These are phyloP conservation scores for Somateria mollissima DNA, from an alignment of 2,797 vertebrate genomes.

Conservation along the genomic window DNA sequence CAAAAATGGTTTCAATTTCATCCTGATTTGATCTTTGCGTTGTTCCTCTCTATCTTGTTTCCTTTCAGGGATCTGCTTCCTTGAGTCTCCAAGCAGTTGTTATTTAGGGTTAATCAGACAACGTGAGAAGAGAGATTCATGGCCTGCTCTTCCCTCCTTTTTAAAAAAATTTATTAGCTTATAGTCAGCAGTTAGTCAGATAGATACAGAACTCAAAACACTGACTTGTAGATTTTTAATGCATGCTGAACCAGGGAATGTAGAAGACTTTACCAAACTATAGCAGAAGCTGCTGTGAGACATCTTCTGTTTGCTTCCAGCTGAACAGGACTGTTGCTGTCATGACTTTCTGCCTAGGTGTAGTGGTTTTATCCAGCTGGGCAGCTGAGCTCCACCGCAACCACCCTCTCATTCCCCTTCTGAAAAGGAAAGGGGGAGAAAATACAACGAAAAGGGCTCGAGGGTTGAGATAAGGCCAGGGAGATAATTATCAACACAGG, in stretches of 20 bases:
- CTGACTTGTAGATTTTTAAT: background rate
- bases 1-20: background rate
- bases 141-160: fast-evolving
- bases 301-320: background rate
- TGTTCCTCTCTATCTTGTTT: background rate
- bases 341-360: background rate
- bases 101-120: background rate
- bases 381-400: no score
- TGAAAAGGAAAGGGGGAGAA: no score
- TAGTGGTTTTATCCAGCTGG: no score
- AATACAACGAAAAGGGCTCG: no score
- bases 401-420: no score
- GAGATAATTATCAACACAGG: no score
- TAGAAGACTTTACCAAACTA: background rate
- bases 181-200: background rate
- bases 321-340: background rate
- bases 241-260: background rate
- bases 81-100: background rate
- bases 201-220: background rate
- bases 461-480: no score
- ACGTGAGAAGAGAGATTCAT: background rate
- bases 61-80: background rate
- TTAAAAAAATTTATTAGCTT: background rate
- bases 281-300: background rate
- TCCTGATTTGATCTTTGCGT: background rate